Conservation (phyloP, 2,888 invertebrate genomes). For the Tethea ocularis region DNA sequence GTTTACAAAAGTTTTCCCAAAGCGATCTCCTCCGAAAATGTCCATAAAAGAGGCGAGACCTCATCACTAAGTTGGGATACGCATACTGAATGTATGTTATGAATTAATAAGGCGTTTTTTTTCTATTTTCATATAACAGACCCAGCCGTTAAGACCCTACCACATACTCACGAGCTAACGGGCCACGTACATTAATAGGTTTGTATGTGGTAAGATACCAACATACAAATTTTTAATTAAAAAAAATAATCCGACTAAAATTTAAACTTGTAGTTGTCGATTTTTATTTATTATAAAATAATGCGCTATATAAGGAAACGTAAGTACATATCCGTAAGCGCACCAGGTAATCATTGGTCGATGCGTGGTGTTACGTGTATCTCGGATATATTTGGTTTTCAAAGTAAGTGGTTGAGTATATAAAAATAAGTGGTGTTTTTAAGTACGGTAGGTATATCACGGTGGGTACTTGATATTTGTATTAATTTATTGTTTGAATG, state of each 20-base stretch:
- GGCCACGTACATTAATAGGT: slow-evolving; percentile 67
- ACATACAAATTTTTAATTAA: slow-evolving; percentile 61
- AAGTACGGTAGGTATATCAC: slow-evolving; percentile 61
- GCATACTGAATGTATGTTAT: slow-evolving; percentile 24
- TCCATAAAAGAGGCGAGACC: background rate
- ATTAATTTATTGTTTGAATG: slow-evolving; percentile 22
- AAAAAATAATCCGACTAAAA: slow-evolving; percentile 11
- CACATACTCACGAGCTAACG: slow-evolving; percentile 45
- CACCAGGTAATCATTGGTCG: slow-evolving; percentile 61
- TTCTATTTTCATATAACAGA: slow-evolving; percentile 74
- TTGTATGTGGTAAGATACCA: slow-evolving; percentile 83
- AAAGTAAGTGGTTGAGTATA: slow-evolving; percentile 30
- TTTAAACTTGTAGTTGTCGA: slow-evolving; percentile 16
- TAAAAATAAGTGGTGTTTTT: slow-evolving; percentile 14
- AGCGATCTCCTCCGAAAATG: slow-evolving; percentile 1
- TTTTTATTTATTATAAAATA: slow-evolving; percentile 16
- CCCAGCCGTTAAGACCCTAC: slow-evolving; percentile 70
- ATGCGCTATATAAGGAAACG: slow-evolving; percentile 49
- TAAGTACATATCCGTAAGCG: slow-evolving; percentile 53
- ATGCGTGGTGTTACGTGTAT: slow-evolving; percentile 18
- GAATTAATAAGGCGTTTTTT: slow-evolving; percentile 72
- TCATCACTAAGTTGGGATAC: slow-evolving; percentile 8
- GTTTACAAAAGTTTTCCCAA: slow-evolving; percentile 14
- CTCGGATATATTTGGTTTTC: slow-evolving; percentile 28
- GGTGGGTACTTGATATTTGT: slow-evolving; percentile 53